Conservation (phyloP, 2,113 vertebrate species). For the Chelonoidis abingdonii region DNA sequence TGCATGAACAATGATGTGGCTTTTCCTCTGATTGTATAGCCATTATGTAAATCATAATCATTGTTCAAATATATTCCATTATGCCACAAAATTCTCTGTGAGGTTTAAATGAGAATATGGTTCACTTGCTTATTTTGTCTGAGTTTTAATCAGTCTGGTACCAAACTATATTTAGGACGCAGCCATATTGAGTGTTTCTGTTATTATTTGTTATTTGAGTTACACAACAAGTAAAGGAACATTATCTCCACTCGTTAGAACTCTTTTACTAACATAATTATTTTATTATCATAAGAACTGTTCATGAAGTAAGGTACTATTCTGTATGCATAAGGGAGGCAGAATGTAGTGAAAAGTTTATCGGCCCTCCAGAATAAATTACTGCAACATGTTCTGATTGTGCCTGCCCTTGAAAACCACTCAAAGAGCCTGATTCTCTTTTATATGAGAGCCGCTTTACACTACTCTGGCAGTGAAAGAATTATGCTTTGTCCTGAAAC, state of each 20-base stretch:
- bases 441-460: background rate
- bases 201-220: background rate
- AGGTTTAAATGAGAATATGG: background rate
- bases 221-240: background rate
- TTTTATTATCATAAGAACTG: background rate
- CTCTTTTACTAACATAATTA: background rate
- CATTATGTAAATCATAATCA: background rate
- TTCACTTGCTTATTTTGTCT: background rate
- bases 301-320: background rate
- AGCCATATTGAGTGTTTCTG: background rate
- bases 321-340: background rate
- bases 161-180: background rate
- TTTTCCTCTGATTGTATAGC: background rate
- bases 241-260: background rate
- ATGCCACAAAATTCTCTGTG: background rate
- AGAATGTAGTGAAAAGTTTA: background rate
- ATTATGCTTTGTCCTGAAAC: background rate
- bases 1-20: background rate
- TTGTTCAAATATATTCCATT: background rate
- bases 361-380: background rate
- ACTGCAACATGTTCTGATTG: background rate
- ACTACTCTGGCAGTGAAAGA: background rate
- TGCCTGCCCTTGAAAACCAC: background rate
- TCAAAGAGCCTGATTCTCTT: background rate
- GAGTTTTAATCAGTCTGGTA: background rate